Evolutionary conservation across 2,797 vertebrate genomes (phyloP), one percentile per base, ranked within the genome.

Genomic region (Premnoplex brunnescens): DNA sequence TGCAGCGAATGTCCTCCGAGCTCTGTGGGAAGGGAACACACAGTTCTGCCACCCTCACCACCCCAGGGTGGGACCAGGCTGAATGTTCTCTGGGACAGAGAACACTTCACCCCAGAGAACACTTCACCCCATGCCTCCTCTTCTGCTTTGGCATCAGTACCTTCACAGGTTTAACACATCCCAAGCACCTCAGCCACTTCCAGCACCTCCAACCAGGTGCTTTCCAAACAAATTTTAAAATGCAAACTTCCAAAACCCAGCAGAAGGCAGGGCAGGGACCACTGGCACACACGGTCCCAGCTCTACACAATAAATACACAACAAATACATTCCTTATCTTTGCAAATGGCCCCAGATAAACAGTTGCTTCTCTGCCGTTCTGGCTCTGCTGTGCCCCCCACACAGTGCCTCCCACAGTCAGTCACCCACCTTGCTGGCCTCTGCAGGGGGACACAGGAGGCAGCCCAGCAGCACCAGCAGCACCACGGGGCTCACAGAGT

Each of bases 1-100:
- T 99, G 98, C 99, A 99, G 88, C 99, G 98, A 72, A 99, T 98
- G 93, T 99, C 99, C 97, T 99, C 99, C 2, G 98, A 99, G 94
- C 96, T 99, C 99, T 99, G 97, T 10, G 79, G 91, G 30, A 55
- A 55, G 10, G 6, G 34, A 0, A 3, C 2, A 7, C 10, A 11
- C 24, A n/a, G 24, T 28, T 46, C 46, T 67, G 60, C 49, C 49
- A 77, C 64, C 44, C 63, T 32, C 46, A 16, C 44, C 41, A 27
- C 15, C 16, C 26, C 8, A 8, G 5, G 15, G 7, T 24, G 2
- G 10, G 10, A 24, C 37, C 36, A 48, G 39, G 51, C 43, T 36
- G 60, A 59, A n/a, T 10, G 1, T 22, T 19, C 22, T 14, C 46
- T 15, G 14, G 28, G 24, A 62, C 4, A 13, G 9, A 34, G 14